These are phyloP conservation scores for Podargus strigoides DNA, from an alignment of 2,797 vertebrate species.

Conservation along the genomic window DNA sequence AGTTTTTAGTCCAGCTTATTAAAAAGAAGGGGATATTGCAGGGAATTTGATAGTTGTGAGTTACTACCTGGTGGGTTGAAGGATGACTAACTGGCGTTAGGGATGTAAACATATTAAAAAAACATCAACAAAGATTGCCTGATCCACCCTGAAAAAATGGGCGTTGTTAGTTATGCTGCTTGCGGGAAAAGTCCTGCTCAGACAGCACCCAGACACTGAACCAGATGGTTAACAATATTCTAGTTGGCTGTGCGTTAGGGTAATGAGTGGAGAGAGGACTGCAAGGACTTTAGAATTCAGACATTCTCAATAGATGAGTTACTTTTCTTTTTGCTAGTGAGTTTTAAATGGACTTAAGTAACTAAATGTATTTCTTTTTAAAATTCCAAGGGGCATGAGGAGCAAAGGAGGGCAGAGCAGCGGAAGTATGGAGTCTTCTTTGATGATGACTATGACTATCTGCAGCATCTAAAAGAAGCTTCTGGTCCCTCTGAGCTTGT, in stretches of 20 bases:
- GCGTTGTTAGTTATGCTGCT: neutral
- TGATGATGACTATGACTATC: slow-evolving; percentile 94
- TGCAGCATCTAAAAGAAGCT: slow-evolving; percentile 92
- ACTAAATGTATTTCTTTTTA: neutral
- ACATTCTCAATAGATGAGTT: neutral
- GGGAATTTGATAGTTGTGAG: neutral
- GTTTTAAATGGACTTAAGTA: neutral
- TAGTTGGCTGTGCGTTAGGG: rapidly evolving
- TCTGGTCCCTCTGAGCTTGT: slow-evolving; percentile 79
- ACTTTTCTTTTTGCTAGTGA: neutral
- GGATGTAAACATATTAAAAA: neutral
- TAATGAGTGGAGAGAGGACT: neutral
- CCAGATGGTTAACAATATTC: rapidly evolving
- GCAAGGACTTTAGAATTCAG: neutral
- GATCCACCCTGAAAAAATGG: neutral
- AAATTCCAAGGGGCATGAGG: slow-evolving; percentile 75
- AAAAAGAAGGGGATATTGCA: neutral
- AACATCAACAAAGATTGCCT: neutral
- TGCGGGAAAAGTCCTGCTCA: neutral
- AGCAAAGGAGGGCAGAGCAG: slow-evolving; percentile 84
- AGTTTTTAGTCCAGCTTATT: neutral
- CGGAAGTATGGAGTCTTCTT: slow-evolving; percentile 91
- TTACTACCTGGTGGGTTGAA: neutral
- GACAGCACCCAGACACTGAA: neutral
- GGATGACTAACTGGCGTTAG: neutral